Conservation (phyloP, 2,113 vertebrate genomes). For the Camelus bactrianus region DNA sequence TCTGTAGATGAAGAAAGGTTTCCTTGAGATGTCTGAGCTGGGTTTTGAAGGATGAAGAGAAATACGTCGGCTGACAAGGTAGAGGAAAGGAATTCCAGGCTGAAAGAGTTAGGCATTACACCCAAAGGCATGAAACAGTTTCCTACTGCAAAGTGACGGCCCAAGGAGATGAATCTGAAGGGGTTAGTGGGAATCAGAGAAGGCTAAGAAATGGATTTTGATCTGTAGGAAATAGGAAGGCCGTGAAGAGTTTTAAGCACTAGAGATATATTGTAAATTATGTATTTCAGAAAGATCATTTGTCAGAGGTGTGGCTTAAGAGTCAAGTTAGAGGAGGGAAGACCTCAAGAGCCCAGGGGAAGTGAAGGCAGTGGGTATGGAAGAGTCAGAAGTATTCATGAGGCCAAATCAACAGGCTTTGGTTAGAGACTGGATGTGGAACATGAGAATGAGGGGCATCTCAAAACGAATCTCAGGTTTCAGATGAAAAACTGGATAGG, state of each 20-base stretch:
- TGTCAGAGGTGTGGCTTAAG: not conserved
- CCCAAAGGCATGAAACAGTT: not conserved
- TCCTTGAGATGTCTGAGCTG: not conserved
- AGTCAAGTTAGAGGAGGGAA: not conserved
- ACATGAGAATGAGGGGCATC: not conserved
- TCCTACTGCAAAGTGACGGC: not conserved
- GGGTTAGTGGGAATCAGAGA: not conserved
- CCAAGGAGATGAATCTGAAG: not conserved
- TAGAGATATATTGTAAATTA: not conserved
- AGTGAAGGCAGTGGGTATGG: not conserved
- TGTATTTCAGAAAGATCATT: not conserved
- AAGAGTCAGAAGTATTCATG: not conserved
- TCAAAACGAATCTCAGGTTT: not conserved
- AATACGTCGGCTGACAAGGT: not conserved
- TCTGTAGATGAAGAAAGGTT: not conserved
- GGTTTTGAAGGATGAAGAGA: not conserved
- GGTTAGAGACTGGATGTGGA: not conserved
- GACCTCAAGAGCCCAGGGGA: not conserved
- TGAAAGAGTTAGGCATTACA: not conserved
- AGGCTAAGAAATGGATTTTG: not conserved
- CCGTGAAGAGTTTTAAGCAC: conserved; percentile 17
- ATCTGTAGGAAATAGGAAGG: not conserved
- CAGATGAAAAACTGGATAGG: not conserved
- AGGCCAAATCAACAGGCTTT: not conserved
- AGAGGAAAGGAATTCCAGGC: not conserved